Conservation (phyloP, 2,888 invertebrate genomes). For the Euplexia lucipara region DNA sequence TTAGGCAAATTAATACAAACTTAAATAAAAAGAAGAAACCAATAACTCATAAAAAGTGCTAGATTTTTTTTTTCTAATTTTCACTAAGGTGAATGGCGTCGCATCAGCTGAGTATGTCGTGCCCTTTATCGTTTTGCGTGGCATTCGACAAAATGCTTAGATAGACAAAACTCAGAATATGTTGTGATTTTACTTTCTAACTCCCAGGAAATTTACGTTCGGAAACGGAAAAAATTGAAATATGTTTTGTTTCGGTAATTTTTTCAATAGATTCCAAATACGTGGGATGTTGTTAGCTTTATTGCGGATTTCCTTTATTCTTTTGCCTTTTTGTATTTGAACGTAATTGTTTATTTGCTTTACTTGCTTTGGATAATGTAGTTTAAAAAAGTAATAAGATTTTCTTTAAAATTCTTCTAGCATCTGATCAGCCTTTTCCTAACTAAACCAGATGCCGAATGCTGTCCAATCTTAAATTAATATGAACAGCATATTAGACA, state of each 20-base stretch:
- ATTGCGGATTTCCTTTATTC: constrained; percentile 34
- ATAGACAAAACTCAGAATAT: constrained; percentile 60
- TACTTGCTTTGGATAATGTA: too few relatives aligned
- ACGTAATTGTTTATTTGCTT: background rate
- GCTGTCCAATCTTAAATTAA: too few relatives aligned
- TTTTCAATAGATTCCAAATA: constrained; percentile 52
- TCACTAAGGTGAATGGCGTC: background rate
- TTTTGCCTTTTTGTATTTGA: constrained; percentile 3
- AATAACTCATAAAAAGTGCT: too few relatives aligned
- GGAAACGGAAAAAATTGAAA: constrained; percentile 45
- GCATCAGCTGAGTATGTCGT: constrained; percentile 38
- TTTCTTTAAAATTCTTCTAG: too few relatives aligned
- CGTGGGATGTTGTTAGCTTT: constrained; percentile 30
- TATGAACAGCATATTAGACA: too few relatives aligned
- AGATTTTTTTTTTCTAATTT: too few relatives aligned
- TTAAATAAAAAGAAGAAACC: too few relatives aligned
- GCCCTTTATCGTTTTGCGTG: constrained; percentile 59
- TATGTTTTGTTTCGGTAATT: constrained; percentile 42
- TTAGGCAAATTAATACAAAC: too few relatives aligned
- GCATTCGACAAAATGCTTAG: constrained; percentile 61
- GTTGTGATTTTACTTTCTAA: constrained; percentile 62
- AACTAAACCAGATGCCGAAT: too few relatives aligned
- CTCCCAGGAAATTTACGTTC: constrained; percentile 39
- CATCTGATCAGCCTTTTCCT: too few relatives aligned
- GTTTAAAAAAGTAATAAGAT: too few relatives aligned